Evolutionary conservation across 2,888 invertebrate genomes (phyloP).

Genomic region (Smittia aterrima): DNA sequence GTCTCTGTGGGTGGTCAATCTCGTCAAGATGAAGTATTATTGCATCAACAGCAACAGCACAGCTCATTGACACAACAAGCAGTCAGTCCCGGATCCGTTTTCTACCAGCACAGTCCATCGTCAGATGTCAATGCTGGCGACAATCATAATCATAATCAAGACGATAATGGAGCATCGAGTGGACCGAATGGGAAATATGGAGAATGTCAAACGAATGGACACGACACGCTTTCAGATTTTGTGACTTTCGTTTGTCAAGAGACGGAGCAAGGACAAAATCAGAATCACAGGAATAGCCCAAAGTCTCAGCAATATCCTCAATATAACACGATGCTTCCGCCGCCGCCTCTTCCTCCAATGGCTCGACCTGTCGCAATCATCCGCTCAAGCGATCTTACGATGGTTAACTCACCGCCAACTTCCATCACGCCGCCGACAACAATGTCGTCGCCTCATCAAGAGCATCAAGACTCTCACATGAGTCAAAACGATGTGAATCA

Average conservation of each 20-base stretch:
- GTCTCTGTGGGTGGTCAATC: conserved; percentile 47
- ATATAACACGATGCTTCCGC: conserved; percentile 86
- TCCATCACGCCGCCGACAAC: conserved; percentile 59
- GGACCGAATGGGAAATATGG: background rate
- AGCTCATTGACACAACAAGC: conserved; percentile 57
- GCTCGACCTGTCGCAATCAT: conserved; percentile 95
- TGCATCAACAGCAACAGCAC: conserved; percentile 52
- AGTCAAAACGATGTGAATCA: conserved; percentile 45
- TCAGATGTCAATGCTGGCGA: conserved; percentile 42
- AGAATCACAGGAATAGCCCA: conserved; percentile 56
- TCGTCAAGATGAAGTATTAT: conserved; percentile 50
- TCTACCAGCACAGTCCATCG: conserved; percentile 55
- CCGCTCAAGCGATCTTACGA: conserved; percentile 71
- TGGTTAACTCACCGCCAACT: conserved; percentile 63
- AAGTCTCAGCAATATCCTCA: conserved; percentile 78
- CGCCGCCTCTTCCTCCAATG: conserved; percentile 93
- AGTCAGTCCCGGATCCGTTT: conserved; percentile 57
- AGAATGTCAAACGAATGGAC: conserved; percentile 54
- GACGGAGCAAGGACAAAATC: conserved; percentile 58
- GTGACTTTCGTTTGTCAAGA: conserved; percentile 97
- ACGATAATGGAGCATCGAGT: background rate
- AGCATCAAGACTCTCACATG: conserved; percentile 47
- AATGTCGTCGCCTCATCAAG: conserved; percentile 52
- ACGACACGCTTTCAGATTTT: conserved; percentile 92
- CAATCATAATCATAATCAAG: background rate